Evolutionary conservation across 2,888 invertebrate genomes (phyloP), one percentile per base, ranked within the genome.

Genomic region (Archaeoteleia sp.): DNA sequence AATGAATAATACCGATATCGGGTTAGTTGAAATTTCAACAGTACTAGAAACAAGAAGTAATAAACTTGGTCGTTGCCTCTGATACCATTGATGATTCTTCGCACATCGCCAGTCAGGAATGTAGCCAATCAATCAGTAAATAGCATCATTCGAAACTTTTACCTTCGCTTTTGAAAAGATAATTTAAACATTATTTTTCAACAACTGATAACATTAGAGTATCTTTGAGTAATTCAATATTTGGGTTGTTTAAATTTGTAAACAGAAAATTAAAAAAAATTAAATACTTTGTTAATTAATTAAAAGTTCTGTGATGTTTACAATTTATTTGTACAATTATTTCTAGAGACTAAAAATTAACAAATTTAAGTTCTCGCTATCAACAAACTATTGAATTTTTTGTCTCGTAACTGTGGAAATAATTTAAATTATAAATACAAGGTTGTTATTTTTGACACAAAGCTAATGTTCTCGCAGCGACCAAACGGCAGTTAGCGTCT

Each of bases 91-190:
- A 55, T 34, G 45, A 77, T 77, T 74, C 77, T 23, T 45, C 46
- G 34, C 72, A 72, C 73, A 71, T 34, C 34, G 35, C 35, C 14
- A 51, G 35, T 25, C 25, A 67, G 72, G 74, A 74, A 74, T 77
- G 74, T 70, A 58, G 67, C 63, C 70, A 71, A 74, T 72, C 67
- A 70, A 74, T 71, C 72, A 72, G 70, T 69, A 72, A 75, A n/a
- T 71, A 70, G 65, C 63, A 63, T 70, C 72, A 70, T 70, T 61
- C 54, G 54, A 58, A 39, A 17, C 51, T 32, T 32, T 12, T 12
- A 12, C 9, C 12, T 32, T 32, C 10, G n/a, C n/a, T n/a, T n/a
- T n/a, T n/a, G n/a, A n/a, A n/a, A n/a, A n/a, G n/a, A n/a, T n/a
- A n/a, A n/a, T n/a, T n/a, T n/a, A n/a, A n/a, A n/a, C n/a, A n/a